Conservation (phyloP, 2,797 vertebrate genomes). For the Onychomys arenicola region DNA sequence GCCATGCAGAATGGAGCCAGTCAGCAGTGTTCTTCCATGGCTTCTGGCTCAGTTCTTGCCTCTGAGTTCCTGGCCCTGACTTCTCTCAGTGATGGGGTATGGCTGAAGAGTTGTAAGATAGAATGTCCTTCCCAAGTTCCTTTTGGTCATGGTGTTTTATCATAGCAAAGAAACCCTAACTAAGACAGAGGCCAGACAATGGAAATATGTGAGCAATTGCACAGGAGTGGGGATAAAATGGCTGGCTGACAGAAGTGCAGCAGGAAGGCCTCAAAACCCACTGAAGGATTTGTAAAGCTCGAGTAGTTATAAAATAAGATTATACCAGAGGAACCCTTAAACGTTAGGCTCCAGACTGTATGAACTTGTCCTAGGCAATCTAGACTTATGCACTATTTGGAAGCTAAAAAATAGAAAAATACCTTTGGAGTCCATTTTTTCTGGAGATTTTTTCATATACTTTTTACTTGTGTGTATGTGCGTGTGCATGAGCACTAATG, state of each 20-base stretch:
- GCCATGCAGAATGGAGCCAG: neutral
- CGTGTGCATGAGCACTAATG: neutral
- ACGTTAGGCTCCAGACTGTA: neutral
- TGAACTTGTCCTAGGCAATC: neutral
- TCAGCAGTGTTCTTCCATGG: neutral
- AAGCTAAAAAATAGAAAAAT: slow-evolving; percentile 18
- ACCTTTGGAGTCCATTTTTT: neutral
- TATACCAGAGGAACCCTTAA: neutral
- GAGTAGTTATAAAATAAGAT: neutral
- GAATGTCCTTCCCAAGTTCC: neutral
- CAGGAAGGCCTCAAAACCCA: neutral
- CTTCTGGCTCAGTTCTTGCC: neutral
- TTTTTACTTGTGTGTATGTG: neutral
- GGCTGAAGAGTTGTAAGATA: neutral
- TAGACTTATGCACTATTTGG: neutral
- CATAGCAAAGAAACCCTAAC: neutral
- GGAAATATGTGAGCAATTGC: neutral
- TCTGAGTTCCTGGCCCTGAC: neutral
- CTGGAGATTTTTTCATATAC: neutral
- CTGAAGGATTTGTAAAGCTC: neutral
- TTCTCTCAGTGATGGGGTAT: neutral
- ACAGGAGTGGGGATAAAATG: neutral
- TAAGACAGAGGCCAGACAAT: neutral
- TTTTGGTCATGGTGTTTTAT: neutral
- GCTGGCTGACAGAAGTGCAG: neutral